Conservation (phyloP, 2,113 vertebrate genomes). For the Mustela lutreola region DNA sequence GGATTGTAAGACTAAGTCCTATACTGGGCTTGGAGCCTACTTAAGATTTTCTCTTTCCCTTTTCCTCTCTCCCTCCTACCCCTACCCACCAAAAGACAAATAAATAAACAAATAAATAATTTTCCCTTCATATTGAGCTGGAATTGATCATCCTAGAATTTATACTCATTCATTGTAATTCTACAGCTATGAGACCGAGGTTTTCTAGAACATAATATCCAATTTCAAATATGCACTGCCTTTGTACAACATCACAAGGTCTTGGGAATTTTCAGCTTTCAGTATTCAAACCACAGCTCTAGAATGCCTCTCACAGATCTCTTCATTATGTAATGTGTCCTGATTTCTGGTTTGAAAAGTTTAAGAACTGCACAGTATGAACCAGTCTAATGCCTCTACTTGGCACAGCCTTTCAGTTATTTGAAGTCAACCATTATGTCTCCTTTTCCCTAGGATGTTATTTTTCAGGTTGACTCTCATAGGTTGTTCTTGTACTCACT, state of each 20-base stretch:
- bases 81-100: not conserved
- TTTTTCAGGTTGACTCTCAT: not conserved
- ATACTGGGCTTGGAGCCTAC: not conserved
- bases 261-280: not conserved
- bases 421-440: not conserved
- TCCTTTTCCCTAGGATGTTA: not conserved
- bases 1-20: not conserved
- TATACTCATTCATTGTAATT: constrained; percentile 13
- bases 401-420: not conserved
- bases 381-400: not conserved
- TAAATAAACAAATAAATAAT: too few relatives aligned
- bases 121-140: not conserved
- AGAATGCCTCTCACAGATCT: not conserved
- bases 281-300: not conserved
- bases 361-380: not conserved
- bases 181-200: not conserved
- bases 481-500: not conserved
- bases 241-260: not conserved
- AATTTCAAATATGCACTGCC: constrained; percentile 25
- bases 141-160: constrained; percentile 26
- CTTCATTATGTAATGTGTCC: not conserved
- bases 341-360: constrained; percentile 57
- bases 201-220: constrained; percentile 49
- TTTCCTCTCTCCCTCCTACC: not conserved
- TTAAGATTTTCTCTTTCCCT: not conserved